These are phyloP conservation scores for Alsophila aescularia DNA, from an alignment of 2,888 invertebrate genomes.

Conservation along the genomic window DNA sequence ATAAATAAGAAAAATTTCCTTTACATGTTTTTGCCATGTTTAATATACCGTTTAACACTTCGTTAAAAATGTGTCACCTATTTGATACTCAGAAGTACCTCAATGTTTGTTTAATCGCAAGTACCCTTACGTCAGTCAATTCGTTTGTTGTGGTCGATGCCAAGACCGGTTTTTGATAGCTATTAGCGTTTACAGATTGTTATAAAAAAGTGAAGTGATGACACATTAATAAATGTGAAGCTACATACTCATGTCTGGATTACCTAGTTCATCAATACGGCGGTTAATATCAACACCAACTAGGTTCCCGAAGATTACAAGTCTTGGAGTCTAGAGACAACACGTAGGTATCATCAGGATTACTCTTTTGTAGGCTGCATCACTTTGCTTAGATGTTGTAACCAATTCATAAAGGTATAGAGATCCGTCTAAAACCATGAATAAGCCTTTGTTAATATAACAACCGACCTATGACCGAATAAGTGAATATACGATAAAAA, in stretches of 20 bases:
- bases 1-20: background rate
- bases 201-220: background rate
- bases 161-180: background rate
- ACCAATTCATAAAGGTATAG: no score
- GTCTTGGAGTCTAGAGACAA: no score
- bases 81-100: constrained; percentile 1
- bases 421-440: no score
- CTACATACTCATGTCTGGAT: background rate
- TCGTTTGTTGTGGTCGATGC: constrained; percentile 10
- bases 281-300: no score
- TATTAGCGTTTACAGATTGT: background rate
- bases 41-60: constrained; percentile 6
- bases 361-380: no score
- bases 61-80: constrained; percentile 4
- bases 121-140: constrained; percentile 1
- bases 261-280: no score
- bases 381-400: no score
- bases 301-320: no score
- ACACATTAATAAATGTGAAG: background rate
- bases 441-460: no score
- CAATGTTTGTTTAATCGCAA: constrained; percentile 3
- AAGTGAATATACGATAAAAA: no score
- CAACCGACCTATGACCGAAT: no score
- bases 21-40: background rate
- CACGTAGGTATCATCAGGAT: no score